Evolutionary conservation across 2,113 vertebrate genomes (phyloP), one percentile per base, ranked within the genome.

Genomic region (Burhinus bistriatus): DNA sequence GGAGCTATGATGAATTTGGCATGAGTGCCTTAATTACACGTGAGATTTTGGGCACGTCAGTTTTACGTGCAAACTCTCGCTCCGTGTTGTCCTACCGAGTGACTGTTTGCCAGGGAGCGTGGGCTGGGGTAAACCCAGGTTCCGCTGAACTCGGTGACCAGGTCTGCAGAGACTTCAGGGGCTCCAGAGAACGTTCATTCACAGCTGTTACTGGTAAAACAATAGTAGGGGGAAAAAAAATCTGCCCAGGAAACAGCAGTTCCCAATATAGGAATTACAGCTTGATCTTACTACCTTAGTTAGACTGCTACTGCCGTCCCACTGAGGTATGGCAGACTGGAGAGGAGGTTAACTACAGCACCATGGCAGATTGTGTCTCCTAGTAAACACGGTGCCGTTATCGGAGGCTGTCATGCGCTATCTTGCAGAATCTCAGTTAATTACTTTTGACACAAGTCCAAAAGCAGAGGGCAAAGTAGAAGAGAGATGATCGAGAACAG

Each of bases 191-290:
- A n/a, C 0, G 0, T 49, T 77, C 45, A 15, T 26, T 16, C 21
- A 2, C 26, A 27, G 80, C 18, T 73, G 62, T 68, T 5, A 21
- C 13, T 47, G 57, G 34, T 52, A 36, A 51, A 62, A 59, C 25
- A 30, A 1, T 12, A 0, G 0, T 7, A 47, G 57, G 36, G 14
- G 2, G 3, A 19, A 20, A 9, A 9, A 64, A 12, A 13, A 7
- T 3, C 4, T 30, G 29, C 55, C 34, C 22, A 2, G 30, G 70
- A 23, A 49, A 25, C 61, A 52, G 40, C 9, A 2, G 9, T 16
- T 80, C 14, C 32, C 23, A 20, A 0, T 12, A 4, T 0, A 6
- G 29, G 26, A 16, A 3, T 45, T 29, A 11, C 14, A 34, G 38
- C 38, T 51, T 3, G 52, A 40, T 55, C 29, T 45, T 42, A 2